phyloP scores from a whole-genome alignment of 2,888 invertebrate genomes.

The Cosmopolites sordidus region DNA sequence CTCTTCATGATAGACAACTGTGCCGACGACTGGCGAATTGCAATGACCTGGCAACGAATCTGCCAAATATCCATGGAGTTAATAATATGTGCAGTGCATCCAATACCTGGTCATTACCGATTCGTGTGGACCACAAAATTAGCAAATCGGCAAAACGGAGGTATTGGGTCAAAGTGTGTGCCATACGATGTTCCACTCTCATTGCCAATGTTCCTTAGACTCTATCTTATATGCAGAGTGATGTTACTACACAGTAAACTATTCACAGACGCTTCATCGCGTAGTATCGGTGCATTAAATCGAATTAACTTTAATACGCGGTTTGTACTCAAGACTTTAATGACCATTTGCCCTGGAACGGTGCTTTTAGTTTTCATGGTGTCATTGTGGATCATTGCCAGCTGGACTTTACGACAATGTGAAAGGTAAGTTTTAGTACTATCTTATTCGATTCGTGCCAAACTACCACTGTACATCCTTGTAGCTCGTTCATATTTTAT shows the following conservation, averaged over 20 bases:
- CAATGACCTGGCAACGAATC: slow-evolving; percentile 98
- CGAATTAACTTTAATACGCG: slow-evolving; percentile 98
- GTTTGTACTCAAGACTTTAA: slow-evolving; percentile 85
- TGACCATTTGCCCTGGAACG: slow-evolving; percentile 99
- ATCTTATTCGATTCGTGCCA: neutral
- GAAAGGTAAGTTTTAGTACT: slow-evolving; percentile 72
- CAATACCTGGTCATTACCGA: slow-evolving; percentile 93
- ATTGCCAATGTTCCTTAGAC: slow-evolving; percentile 98
- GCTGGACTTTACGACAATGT: slow-evolving; percentile 97
- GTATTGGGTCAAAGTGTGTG: slow-evolving; percentile 63
- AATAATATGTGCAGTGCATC: slow-evolving; percentile 94
- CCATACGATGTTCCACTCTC: slow-evolving; percentile 96
- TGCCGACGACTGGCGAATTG: slow-evolving; percentile 99
- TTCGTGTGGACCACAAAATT: slow-evolving; percentile 96
- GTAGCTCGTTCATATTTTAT: neutral
- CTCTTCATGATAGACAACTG: slow-evolving; percentile 99
- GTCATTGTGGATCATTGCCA: slow-evolving; percentile 98
- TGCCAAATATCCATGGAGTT: slow-evolving; percentile 89
- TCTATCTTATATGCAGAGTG: slow-evolving; percentile 98
- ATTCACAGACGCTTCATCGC: slow-evolving; percentile 98
- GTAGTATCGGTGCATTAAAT: slow-evolving; percentile 96
- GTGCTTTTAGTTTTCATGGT: slow-evolving; percentile 99
- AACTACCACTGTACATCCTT: neutral
- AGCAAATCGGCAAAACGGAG: slow-evolving; percentile 69
- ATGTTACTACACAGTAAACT: slow-evolving; percentile 99